Conservation (phyloP, 2,113 vertebrate species). For the Heterocephalus glaber region DNA sequence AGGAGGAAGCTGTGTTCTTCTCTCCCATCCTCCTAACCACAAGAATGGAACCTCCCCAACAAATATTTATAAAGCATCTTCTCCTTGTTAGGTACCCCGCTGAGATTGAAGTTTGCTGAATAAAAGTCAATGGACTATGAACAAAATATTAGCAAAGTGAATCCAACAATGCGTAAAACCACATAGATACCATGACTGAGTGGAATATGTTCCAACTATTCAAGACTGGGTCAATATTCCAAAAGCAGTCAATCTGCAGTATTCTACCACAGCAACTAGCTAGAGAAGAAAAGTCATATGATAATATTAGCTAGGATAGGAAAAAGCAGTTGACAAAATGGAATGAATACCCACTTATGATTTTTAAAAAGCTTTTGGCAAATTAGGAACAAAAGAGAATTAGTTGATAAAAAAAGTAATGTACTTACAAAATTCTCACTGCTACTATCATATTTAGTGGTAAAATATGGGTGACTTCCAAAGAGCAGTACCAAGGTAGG, state of each 20-base stretch:
- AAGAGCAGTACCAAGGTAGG: background rate
- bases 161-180: background rate
- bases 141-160: background rate
- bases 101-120: constrained; percentile 2
- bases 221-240: background rate
- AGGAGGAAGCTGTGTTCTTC: background rate
- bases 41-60: constrained; percentile 12
- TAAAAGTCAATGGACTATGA: background rate
- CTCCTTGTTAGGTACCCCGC: background rate
- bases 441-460: background rate
- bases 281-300: background rate
- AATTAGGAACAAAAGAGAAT: background rate
- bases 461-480: background rate
- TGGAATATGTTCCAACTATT: background rate
- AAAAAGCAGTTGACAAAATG: background rate
- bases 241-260: background rate
- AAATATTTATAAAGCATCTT: constrained; percentile 24
- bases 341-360: background rate
- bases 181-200: background rate
- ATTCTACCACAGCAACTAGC: background rate
- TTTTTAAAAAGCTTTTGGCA: background rate
- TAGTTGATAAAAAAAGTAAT: background rate
- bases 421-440: background rate
- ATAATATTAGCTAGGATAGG: background rate
- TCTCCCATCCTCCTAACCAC: background rate